phyloP scores from a whole-genome alignment of 1,140 invertebrate species.

The Lordiphosa stackelbergi region DNA sequence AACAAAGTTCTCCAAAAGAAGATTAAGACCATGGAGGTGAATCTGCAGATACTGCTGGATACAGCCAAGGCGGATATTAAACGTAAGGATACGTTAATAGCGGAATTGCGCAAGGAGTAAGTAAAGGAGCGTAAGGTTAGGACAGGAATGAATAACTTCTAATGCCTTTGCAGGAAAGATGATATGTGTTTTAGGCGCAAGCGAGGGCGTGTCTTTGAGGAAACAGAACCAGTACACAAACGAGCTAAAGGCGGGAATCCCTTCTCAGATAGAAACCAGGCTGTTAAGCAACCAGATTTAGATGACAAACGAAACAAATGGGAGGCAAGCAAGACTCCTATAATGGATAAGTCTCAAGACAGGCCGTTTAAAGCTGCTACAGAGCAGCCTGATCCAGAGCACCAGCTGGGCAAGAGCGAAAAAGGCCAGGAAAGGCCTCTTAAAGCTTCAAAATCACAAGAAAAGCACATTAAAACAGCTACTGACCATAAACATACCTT shows the following conservation, averaged over 20 bases:
- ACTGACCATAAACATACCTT: no score
- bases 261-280: no score
- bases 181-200: conserved; percentile 67
- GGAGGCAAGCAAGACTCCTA: no score
- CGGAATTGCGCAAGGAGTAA: conserved; percentile 65
- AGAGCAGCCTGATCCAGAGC: no score
- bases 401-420: no score
- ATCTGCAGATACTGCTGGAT: conserved; percentile 61
- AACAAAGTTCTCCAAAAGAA: conserved; percentile 57
- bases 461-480: no score
- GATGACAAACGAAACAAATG: no score
- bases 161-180: conserved; percentile 48
- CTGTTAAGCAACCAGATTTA: no score
- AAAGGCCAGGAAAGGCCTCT: no score
- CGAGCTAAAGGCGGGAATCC: not conserved
- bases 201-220: conserved; percentile 1
- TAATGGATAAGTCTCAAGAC: no score
- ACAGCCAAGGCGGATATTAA: conserved; percentile 64
- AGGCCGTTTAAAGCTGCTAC: no score
- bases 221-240: not conserved
- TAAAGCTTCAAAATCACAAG: no score
- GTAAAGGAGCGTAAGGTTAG: conserved; percentile 11
- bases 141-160: not conserved
- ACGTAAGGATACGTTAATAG: conserved; percentile 60
- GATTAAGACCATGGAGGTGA: conserved; percentile 60